Evolutionary conservation across 2,113 vertebrate species (phyloP).

Genomic region (Caretta caretta): DNA sequence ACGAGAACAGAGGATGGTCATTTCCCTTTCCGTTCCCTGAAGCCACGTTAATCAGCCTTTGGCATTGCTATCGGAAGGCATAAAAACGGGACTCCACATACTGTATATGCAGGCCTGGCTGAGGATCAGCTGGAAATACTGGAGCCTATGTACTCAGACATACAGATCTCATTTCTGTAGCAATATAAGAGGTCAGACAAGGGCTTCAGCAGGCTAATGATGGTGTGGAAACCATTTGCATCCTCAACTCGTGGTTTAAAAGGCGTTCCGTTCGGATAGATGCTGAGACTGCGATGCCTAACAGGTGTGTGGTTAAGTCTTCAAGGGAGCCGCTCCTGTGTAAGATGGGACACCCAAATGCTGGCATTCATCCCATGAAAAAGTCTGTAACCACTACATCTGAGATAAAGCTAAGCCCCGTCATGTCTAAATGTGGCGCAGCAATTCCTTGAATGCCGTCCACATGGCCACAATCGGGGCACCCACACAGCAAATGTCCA

Average conservation of each 20-base stretch:
- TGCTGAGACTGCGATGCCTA: not conserved
- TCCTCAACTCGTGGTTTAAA: not conserved
- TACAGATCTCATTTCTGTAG: not conserved
- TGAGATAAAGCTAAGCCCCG: not conserved
- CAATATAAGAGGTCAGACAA: not conserved
- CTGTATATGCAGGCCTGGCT: not conserved
- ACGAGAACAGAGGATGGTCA: constrained; percentile 47
- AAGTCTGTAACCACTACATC: not conserved
- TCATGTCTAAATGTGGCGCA: not conserved
- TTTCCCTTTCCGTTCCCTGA: constrained; percentile 43
- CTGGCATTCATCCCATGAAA: not conserved
- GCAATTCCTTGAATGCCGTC: not conserved
- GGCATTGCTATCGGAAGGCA: constrained; percentile 35
- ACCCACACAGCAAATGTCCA: not conserved
- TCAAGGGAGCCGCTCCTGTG: not conserved
- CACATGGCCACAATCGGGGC: not conserved
- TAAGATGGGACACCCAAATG: not conserved
- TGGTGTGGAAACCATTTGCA: not conserved
- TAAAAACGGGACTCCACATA: constrained; percentile 17
- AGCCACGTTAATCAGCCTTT: constrained; percentile 47
- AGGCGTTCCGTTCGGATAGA: not conserved
- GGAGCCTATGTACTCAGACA: not conserved
- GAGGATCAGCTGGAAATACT: not conserved
- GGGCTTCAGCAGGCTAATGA: not conserved
- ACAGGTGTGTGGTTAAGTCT: not conserved